Evolutionary conservation across 1,140 invertebrate species (phyloP).

Genomic region (Bombus vancouverensis): DNA sequence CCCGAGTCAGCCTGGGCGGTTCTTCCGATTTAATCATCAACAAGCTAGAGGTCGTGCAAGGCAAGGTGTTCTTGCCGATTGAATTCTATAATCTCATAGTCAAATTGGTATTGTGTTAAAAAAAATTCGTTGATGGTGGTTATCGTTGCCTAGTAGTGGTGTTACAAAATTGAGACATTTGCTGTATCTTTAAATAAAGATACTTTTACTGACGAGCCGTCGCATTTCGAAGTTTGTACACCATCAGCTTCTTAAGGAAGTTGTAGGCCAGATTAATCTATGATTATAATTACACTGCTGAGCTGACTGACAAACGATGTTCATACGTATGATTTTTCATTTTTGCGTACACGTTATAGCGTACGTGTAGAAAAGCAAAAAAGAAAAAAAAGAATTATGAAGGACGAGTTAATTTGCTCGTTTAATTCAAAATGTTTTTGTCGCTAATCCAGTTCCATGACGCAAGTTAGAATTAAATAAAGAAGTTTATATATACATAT

Average conservation of each 20-base stretch:
- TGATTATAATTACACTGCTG: conserved; percentile 52
- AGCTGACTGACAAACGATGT: conserved; percentile 54
- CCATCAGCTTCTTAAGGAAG: conserved; percentile 54
- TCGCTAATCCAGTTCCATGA: conserved; percentile 73
- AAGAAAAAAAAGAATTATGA: neutral
- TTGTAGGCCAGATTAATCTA: conserved; percentile 52
- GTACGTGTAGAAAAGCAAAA: conserved; percentile 52
- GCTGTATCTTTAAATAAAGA: conserved; percentile 49
- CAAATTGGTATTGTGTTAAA: conserved; percentile 55
- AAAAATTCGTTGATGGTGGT: conserved; percentile 54
- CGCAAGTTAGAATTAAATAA: conserved; percentile 68
- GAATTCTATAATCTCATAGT: conserved; percentile 57
- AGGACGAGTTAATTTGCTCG: conserved; percentile 37
- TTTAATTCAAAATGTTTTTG: conserved; percentile 58
- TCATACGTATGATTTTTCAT: conserved; percentile 49
- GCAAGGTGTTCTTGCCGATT: conserved; percentile 64
- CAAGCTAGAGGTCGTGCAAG: conserved; percentile 68
- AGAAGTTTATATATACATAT: conserved; percentile 68
- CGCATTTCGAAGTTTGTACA: conserved; percentile 44
- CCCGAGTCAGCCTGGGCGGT: conserved; percentile 69
- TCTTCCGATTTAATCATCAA: conserved; percentile 72
- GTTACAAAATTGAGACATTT: conserved; percentile 39
- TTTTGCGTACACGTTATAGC: conserved; percentile 72
- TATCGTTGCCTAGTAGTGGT: conserved; percentile 62
- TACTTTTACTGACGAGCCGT: conserved; percentile 36